Evolutionary conservation across 2,113 vertebrate species (phyloP), one percentile per base, ranked within the genome.

Genomic region (Protobothrops flavoviridis): DNA sequence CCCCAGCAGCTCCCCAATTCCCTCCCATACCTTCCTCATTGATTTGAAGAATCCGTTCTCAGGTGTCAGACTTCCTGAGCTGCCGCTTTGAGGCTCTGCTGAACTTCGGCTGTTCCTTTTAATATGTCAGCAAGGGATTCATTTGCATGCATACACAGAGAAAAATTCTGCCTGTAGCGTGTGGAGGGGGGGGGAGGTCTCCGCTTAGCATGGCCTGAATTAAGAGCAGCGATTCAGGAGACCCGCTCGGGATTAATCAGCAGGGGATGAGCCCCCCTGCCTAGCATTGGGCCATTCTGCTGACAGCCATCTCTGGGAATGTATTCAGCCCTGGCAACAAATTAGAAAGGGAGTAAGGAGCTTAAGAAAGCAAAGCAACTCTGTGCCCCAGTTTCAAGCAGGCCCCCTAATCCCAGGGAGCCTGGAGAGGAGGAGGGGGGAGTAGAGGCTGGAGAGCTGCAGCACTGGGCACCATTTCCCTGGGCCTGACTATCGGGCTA

Each of bases 271-370:
- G 26, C 20, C n/a, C 61, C 52, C 61, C 64, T 29, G 90, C 90
- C 87, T 86, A 64, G 55, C 87, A 93, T 85, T 92, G 92, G 81
- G 61, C 91, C 85, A 64, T 92, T 88, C 74, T 45, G 45, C 52
- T 64, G 91, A 92, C 91, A 87, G 91, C 64, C 93, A 89, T n/a
- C 90, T 48, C 91, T 20, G 56, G 89, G 91, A 92, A 94, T 91
- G 91, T 92, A 94, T 94, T 92, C 90, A 61, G 64, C 43, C 85
- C 87, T 29, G 48, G 26, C 90, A 89, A 87, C 91, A 94, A 87
- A 92, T 92, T 86, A 89, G 93, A 89, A 91, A 48, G 55, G 45
- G 91, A 86, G 91, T 94, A 94, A 94, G 91, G 88, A 89, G 93
- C 93, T 94, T 94, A 94, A 50, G 93, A 48, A 90, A 64, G 56